Evolutionary conservation across 2,113 vertebrate species (phyloP).

Genomic region (Dinomys branickii): DNA sequence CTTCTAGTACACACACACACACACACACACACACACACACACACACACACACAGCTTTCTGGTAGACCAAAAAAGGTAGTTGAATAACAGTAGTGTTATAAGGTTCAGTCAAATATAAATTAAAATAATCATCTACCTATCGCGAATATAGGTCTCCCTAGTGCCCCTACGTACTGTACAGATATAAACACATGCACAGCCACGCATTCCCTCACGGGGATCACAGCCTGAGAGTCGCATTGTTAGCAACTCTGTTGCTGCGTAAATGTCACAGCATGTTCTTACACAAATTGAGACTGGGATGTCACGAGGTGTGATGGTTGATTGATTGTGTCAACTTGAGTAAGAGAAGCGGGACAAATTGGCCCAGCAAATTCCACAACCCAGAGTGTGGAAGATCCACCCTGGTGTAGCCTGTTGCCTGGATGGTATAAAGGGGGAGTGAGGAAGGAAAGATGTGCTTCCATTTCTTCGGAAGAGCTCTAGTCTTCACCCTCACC

Average conservation of each 20-base stretch:
- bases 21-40: not conserved
- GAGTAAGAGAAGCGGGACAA: not conserved
- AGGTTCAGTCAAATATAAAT: not conserved
- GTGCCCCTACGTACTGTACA: too few relatives aligned
- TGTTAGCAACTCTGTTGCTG: not conserved
- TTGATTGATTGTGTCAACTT: not conserved
- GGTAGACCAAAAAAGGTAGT: not conserved
- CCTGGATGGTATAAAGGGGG: not conserved
- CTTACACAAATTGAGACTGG: not conserved
- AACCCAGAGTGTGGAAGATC: not conserved
- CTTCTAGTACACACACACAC: not conserved
- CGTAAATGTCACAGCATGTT: not conserved
- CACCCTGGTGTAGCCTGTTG: fast-evolving
- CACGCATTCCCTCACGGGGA: not conserved
- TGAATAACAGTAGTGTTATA: not conserved
- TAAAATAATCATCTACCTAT: not conserved
- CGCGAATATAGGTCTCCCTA: not conserved
- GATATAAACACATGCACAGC: not conserved
- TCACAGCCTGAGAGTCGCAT: not conserved
- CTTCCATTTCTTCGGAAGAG: not conserved
- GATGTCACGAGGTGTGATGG: not conserved
- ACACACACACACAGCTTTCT: not conserved
- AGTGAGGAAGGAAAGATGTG: not conserved
- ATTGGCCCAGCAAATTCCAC: not conserved
- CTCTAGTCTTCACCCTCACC: not conserved